phyloP scores from a whole-genome alignment of 1,140 invertebrate genomes.

The Macrocentrus cingulum region DNA sequence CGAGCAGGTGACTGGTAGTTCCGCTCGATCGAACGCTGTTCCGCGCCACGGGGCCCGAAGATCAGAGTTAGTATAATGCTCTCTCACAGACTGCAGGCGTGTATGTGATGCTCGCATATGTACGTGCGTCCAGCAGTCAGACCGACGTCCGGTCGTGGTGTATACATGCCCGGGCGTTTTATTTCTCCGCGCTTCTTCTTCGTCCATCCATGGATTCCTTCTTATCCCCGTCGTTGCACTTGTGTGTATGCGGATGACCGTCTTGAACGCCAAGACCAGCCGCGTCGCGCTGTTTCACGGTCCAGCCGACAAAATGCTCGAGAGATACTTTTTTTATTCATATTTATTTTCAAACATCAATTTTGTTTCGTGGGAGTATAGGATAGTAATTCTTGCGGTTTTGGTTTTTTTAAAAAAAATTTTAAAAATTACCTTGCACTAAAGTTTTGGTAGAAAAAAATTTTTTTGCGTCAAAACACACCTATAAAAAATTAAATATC shows the following conservation, averaged over 20 bases:
- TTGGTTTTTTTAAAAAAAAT: slow-evolving; percentile 4
- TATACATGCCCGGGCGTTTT: slow-evolving; percentile 22
- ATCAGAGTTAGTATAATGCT: slow-evolving; percentile 46
- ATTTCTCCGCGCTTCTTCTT: slow-evolving; percentile 14
- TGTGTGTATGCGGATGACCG: too few species aligned
- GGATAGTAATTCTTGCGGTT: slow-evolving; percentile 11
- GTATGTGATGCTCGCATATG: slow-evolving; percentile 18
- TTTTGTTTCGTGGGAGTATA: slow-evolving; percentile 11
- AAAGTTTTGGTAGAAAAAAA: too few species aligned
- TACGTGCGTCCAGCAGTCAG: slow-evolving; percentile 14
- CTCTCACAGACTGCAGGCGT: neutral
- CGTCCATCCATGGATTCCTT: slow-evolving; percentile 29
- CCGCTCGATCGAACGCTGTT: slow-evolving; percentile 58
- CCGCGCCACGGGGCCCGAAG: slow-evolving; percentile 55
- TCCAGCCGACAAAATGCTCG: slow-evolving; percentile 17
- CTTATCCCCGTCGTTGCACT: slow-evolving; percentile 24
- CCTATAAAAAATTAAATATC: too few species aligned
- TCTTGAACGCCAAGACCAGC: too few species aligned
- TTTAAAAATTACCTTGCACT: too few species aligned
- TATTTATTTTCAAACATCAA: neutral
- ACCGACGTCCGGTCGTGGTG: slow-evolving; percentile 20
- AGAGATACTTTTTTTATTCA: neutral
- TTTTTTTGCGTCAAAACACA: too few species aligned
- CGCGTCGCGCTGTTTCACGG: slow-evolving; percentile 13
- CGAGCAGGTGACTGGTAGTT: slow-evolving; percentile 60